Base-by-base conservation (phyloP, 1,140 invertebrate genomes). In the Drosophila pallidifrons region DNA sequence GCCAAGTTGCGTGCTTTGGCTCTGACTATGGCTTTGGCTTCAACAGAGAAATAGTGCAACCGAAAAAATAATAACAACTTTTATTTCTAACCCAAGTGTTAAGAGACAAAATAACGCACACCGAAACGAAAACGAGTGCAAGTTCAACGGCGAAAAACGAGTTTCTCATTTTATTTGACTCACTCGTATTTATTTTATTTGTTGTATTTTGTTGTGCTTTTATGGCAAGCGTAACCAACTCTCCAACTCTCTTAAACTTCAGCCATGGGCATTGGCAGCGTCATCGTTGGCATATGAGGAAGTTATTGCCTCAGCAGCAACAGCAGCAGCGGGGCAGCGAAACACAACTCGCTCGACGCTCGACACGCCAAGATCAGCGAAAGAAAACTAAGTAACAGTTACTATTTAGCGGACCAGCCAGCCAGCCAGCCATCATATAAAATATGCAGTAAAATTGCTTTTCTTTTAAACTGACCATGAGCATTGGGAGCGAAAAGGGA, bases 351-450 rank as follows among this genome's bases (percentile, higher is more conserved):
- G 47, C 63, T 13, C 49, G 28, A 47, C 10, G 47, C 63, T 13
- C 41, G 28, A 47, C 63, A 80, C 45, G 59, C 72, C 52, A 60
- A 78, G 61, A 47, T 41, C 54, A 66, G 59, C 46, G 11, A 63
- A 73, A 73, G 79, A 86, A 86, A 82, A 82, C 83, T 79, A 76
- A 88, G 76, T 75, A 86, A 86, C 82, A 86, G 83, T 86, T 86
- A 88, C 79, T 82, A 82, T 88, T 86, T 88, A 82, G 80, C 79
- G 79, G 83, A 41, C 68, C 30, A 30, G 20, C 20, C 20, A 20
- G 20, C 20, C 20, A 20, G 20, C 13, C 65, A 32, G 30, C 35
- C 35, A 38, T 47, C 20, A 25, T 67, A 78, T 81, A 79, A 86
- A 87, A 77, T 82, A 82, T 82, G 67, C 77, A 70, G 68, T 57